A percentile compares a stretch with the other conserved stretches of the same genome.
Conservation (phyloP, 2,113 vertebrate species). For the Etheostoma spectabile region DNA sequence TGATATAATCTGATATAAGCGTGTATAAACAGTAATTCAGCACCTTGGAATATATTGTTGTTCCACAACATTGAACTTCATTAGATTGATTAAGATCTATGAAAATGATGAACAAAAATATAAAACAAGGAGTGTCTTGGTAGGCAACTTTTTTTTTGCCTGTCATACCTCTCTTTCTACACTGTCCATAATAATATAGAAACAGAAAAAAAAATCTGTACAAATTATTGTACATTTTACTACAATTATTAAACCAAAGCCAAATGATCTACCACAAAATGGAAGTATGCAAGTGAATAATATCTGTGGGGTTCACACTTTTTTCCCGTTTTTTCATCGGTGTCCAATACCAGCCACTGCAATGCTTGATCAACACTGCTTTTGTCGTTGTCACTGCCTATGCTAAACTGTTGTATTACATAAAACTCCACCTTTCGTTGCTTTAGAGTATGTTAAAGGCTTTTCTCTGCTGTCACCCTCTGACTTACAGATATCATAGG, state of each 20-base stretch:
- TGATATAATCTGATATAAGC: not conserved
- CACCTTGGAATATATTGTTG: not conserved
- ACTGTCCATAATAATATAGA: too few relatives aligned
- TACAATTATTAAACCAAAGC: not conserved
- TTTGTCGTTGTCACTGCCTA: conserved; percentile 13
- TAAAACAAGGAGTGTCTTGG: not conserved
- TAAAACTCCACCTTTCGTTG: not conserved
- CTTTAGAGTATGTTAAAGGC: not conserved
- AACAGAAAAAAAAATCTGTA: not conserved
- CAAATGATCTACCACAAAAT: not conserved
- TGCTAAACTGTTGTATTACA: not conserved
- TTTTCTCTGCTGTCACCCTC: conserved; percentile 16
- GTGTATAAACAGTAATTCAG: not conserved
- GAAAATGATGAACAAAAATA: not conserved
- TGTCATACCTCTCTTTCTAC: too few relatives aligned
- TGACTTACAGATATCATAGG: conserved; percentile 88
- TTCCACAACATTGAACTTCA: not conserved
- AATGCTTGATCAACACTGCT: conserved; percentile 1
- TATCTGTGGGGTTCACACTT: not conserved
- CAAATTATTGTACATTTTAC: not conserved
- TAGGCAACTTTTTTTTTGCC: too few relatives aligned
- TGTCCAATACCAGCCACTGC: not conserved
- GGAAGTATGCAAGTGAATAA: not conserved
- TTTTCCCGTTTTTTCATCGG: not conserved
- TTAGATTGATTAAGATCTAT: not conserved